Conservation (phyloP, 2,888 invertebrate species). For the Pimpla rufipes region DNA sequence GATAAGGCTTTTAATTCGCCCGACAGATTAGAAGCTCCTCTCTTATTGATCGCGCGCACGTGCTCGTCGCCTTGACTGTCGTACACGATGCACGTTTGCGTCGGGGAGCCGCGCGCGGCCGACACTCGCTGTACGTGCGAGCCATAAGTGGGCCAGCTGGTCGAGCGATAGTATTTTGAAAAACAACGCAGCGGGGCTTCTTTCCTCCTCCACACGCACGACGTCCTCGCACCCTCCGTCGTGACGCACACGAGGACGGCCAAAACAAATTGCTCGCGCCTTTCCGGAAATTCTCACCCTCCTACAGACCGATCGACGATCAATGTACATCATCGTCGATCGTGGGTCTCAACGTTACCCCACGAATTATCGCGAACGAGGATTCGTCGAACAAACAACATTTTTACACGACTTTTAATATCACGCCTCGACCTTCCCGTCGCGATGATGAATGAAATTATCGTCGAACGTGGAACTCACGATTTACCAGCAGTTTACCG, state of each 20-base stretch:
- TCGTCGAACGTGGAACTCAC: too few relatives aligned
- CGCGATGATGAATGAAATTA: too few relatives aligned
- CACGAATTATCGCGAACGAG: background rate
- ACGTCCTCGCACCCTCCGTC: slow-evolving; percentile 4
- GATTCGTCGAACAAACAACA: too few relatives aligned
- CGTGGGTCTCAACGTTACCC: background rate
- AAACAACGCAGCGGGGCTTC: slow-evolving; percentile 24
- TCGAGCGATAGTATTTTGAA: slow-evolving; percentile 70
- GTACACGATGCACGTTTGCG: slow-evolving; percentile 63
- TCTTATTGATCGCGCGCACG: slow-evolving; percentile 83
- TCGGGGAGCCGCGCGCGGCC: slow-evolving; percentile 20
- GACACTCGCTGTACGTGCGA: slow-evolving; percentile 55
- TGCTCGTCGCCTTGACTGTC: slow-evolving; percentile 74
- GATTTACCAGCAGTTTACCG: too few relatives aligned
- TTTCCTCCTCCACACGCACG: slow-evolving; percentile 8
- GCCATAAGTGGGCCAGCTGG: slow-evolving; percentile 82
- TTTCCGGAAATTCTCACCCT: background rate
- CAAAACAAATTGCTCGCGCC: slow-evolving; percentile 42
- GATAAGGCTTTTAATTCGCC: slow-evolving; percentile 45
- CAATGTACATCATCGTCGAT: background rate
- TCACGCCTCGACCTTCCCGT: too few relatives aligned
- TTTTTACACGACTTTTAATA: too few relatives aligned
- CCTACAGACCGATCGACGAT: background rate
- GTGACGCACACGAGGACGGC: slow-evolving; percentile 11
- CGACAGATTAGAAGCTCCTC: slow-evolving; percentile 66